These are phyloP conservation scores for Zophobas atratus DNA, from an alignment of 1,140 invertebrate genomes.

Conservation along the genomic window DNA sequence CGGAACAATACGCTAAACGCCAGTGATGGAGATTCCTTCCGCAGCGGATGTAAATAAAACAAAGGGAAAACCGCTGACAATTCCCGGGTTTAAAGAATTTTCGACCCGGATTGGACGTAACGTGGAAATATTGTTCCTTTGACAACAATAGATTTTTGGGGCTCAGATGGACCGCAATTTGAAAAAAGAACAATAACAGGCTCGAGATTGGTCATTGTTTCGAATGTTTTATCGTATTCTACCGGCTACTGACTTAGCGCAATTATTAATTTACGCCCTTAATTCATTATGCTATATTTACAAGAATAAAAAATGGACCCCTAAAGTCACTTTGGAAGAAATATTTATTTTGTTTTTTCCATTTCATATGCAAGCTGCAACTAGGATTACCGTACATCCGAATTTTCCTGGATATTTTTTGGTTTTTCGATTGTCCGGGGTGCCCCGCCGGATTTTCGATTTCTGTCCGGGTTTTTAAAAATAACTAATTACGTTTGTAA, in stretches of 20 bases:
- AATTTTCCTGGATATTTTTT: no score
- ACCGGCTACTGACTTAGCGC: neutral
- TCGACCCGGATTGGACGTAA: slow-evolving; percentile 1
- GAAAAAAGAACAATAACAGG: neutral
- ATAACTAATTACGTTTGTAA: no score
- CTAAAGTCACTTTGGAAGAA: no score
- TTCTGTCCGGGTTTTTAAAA: no score
- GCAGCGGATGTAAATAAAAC: slow-evolving; percentile 24
- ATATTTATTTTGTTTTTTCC: no score
- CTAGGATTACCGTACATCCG: no score
- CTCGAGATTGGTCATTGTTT: neutral
- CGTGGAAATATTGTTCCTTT: slow-evolving; percentile 13
- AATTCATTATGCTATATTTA: no score
- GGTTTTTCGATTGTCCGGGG: no score
- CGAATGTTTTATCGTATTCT: neutral
- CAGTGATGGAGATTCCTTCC: slow-evolving; percentile 40
- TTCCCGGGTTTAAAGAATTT: slow-evolving; percentile 17
- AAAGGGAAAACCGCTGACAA: slow-evolving; percentile 26
- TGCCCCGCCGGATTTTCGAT: no score
- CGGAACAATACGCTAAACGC: slow-evolving; percentile 23
- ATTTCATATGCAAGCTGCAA: no score
- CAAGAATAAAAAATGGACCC: no score
- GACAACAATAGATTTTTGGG: slow-evolving; percentile 1
- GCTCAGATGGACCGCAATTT: neutral
- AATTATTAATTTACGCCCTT: neutral